Percentiles rank a stretch among this genome's conserved stretches.
Evolutionary conservation across 1,140 invertebrate genomes (phyloP).

Genomic region (Polypedilum vanderplanki): DNA sequence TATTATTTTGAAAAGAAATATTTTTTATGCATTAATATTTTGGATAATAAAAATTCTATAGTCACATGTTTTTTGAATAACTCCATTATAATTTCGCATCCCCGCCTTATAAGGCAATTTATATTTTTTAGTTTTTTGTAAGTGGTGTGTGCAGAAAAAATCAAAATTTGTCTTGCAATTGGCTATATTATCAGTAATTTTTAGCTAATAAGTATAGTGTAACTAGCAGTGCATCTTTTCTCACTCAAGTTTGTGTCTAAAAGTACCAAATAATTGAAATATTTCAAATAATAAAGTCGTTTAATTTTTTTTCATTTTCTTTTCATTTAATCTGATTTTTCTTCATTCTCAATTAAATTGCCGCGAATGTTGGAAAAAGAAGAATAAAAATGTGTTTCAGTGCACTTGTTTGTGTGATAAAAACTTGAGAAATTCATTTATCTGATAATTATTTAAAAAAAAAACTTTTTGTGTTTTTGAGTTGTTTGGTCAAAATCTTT

Average conservation of each 20-base stretch:
- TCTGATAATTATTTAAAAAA: neutral
- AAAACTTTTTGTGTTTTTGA: no score
- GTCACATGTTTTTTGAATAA: no score
- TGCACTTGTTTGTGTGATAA: neutral
- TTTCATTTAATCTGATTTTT: neutral
- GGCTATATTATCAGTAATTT: no score
- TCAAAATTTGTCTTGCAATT: no score
- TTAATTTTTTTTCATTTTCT: neutral
- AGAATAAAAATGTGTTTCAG: neutral
- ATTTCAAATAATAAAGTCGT: neutral
- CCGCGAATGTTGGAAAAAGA: neutral
- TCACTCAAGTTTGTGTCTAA: neutral
- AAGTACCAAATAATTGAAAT: neutral
- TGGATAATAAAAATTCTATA: no score
- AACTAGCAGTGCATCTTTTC: neutral
- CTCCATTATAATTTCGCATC: no score
- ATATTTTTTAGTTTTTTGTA: no score
- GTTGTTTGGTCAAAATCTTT: neutral
- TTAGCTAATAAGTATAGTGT: no score
- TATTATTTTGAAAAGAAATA: no score
- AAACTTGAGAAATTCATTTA: neutral
- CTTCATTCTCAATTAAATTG: neutral
- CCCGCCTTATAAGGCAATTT: no score
- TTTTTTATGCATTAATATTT: no score
- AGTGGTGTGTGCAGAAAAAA: no score